These are phyloP conservation scores for Drosophila greeni DNA, from an alignment of 2,888 invertebrate species.

Conservation along the genomic window DNA sequence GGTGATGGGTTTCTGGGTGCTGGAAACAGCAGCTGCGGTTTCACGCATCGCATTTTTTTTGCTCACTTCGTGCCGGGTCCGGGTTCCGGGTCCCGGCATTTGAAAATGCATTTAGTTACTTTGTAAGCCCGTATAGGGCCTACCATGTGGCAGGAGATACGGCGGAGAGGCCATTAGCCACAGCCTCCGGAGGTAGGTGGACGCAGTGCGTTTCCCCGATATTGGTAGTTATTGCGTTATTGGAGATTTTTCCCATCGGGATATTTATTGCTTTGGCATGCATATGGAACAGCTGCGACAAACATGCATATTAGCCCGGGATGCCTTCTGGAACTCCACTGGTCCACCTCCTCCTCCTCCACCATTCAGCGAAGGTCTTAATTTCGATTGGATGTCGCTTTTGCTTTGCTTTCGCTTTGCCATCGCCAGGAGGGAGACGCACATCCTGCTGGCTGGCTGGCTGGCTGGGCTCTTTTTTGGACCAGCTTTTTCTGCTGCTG, in stretches of 20 bases:
- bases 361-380: slow-evolving; percentile 60
- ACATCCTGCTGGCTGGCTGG: slow-evolving; percentile 13
- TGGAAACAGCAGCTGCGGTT: slow-evolving; percentile 65
- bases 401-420: slow-evolving; percentile 33
- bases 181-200: slow-evolving; percentile 23
- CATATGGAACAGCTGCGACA: slow-evolving; percentile 72
- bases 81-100: slow-evolving; percentile 45
- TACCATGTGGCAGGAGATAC: slow-evolving; percentile 27
- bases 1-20: background rate
- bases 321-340: slow-evolving; percentile 17
- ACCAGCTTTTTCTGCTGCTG: slow-evolving; percentile 11
- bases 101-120: slow-evolving; percentile 74
- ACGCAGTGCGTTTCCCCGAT: slow-evolving; percentile 58
- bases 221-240: slow-evolving; percentile 75
- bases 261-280: slow-evolving; percentile 75
- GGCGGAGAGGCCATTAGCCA: slow-evolving; percentile 55
- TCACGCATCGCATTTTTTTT: slow-evolving; percentile 57
- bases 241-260: slow-evolving; percentile 69
- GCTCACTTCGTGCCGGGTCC: slow-evolving; percentile 3
- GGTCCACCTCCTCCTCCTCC: slow-evolving; percentile 5
- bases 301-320: slow-evolving; percentile 70
- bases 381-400: slow-evolving; percentile 54
- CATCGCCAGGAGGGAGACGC: slow-evolving; percentile 15
- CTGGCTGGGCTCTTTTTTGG: slow-evolving; percentile 1
- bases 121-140: slow-evolving; percentile 61